Conservation (phyloP, 2,113 vertebrate genomes). For the Sceloporus undulatus region DNA sequence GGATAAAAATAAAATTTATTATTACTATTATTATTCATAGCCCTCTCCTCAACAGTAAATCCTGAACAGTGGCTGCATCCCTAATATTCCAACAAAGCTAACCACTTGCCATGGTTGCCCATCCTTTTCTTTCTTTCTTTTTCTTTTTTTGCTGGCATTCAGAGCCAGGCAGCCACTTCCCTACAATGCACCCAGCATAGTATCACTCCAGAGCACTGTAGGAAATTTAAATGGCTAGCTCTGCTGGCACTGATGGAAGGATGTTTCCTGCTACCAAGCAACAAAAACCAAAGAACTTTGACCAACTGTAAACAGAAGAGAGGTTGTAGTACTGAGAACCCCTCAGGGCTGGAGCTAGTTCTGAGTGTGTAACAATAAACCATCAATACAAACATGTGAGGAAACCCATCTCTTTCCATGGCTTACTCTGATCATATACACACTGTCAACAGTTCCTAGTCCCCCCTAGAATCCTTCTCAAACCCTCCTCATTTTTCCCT, state of each 20-base stretch:
- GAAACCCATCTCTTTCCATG: not conserved
- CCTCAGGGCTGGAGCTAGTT: not conserved
- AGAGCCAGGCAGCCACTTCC: not conserved
- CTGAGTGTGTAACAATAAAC: not conserved
- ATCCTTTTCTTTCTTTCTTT: too few species aligned
- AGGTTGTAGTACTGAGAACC: not conserved
- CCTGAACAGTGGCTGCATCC: too few species aligned
- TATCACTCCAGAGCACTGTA: not conserved
- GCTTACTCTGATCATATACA: not conserved
- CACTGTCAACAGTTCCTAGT: not conserved
- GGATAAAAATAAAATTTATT: too few species aligned
- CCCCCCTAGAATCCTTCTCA: slow-evolving; percentile 1
- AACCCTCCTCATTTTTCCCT: not conserved
- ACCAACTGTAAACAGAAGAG: not conserved
- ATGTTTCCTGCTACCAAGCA: not conserved
- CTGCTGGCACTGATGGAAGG: not conserved
- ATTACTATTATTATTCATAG: too few species aligned
- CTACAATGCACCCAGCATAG: too few species aligned
- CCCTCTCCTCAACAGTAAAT: not conserved
- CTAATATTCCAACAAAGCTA: too few species aligned
- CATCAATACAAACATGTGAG: not conserved
- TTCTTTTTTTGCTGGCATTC: not conserved
- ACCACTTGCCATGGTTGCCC: too few species aligned
- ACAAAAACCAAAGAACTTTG: not conserved
- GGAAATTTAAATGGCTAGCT: not conserved